phyloP scores from a whole-genome alignment of 2,797 vertebrate species.

The Ispidina picta region DNA sequence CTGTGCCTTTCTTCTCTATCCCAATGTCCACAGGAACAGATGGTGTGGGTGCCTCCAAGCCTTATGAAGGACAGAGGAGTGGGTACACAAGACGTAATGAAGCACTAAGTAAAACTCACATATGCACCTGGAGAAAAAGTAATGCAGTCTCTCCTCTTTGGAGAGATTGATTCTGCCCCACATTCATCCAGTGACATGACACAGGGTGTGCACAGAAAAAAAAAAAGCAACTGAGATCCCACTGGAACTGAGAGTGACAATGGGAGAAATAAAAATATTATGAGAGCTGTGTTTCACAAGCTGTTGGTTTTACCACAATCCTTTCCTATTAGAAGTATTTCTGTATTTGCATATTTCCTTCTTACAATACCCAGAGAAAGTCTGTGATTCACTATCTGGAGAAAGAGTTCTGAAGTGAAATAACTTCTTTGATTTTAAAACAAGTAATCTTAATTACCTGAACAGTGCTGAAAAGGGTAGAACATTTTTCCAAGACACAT shows the following conservation, averaged over 20 bases:
- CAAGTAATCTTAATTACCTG: not conserved
- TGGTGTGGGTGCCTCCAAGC: not conserved
- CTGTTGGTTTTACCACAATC: not conserved
- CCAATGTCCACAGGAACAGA: not conserved
- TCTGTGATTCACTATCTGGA: not conserved
- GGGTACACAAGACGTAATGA: not conserved
- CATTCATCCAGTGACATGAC: not conserved
- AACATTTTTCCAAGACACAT: not conserved
- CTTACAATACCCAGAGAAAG: not conserved
- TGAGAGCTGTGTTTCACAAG: not conserved
- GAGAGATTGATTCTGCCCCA: not conserved
- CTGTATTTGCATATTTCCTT: not conserved
- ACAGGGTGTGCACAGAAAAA: not conserved
- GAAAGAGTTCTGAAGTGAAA: not conserved
- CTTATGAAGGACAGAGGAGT: not conserved
- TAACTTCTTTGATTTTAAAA: not conserved
- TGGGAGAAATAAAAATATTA: not conserved
- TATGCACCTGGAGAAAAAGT: not conserved
- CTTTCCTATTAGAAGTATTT: not conserved
- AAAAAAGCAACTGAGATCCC: not conserved
- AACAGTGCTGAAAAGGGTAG: not conserved
- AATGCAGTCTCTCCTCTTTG: not conserved
- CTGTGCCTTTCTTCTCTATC: not conserved
- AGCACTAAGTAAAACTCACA: not conserved
- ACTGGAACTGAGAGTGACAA: not conserved